Percentiles rank a stretch among this genome's conserved stretches.
Evolutionary conservation across 2,888 invertebrate species (phyloP).

Genomic region (Eulithis prunata): DNA sequence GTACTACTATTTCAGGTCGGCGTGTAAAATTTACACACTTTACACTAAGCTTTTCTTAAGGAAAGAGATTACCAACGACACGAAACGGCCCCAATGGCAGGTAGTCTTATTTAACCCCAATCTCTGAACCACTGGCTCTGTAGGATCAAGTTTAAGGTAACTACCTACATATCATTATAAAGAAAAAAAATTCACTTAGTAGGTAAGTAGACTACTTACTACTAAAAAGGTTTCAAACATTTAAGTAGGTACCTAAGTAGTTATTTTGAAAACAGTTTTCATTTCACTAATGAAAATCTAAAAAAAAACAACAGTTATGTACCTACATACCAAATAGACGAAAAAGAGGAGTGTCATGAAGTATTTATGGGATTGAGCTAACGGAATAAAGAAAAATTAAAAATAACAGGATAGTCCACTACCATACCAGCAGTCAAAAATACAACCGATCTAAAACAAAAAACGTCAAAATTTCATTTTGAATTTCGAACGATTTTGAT

Average conservation of each 20-base stretch:
- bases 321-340: too few relatives aligned
- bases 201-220: too few relatives aligned
- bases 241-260: too few relatives aligned
- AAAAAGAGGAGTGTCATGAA: not conserved
- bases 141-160: too few relatives aligned
- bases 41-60: not conserved
- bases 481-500: conserved; percentile 79
- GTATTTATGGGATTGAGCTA: not conserved
- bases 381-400: not conserved
- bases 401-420: not conserved
- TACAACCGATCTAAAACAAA: conserved; percentile 42
- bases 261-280: too few relatives aligned
- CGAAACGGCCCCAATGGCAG: not conserved
- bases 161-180: too few relatives aligned
- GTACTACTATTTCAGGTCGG: not conserved
- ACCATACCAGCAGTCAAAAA: not conserved
- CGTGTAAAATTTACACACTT: not conserved
- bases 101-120: not conserved
- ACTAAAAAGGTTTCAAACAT: too few relatives aligned
- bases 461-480: conserved; percentile 68
- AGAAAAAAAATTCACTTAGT: too few relatives aligned
- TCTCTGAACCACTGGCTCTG: too few relatives aligned
- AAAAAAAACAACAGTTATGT: too few relatives aligned
- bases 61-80: not conserved
- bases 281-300: too few relatives aligned